Evolutionary conservation across 2,797 vertebrate species (phyloP).

Genomic region (Molossus molossus): DNA sequence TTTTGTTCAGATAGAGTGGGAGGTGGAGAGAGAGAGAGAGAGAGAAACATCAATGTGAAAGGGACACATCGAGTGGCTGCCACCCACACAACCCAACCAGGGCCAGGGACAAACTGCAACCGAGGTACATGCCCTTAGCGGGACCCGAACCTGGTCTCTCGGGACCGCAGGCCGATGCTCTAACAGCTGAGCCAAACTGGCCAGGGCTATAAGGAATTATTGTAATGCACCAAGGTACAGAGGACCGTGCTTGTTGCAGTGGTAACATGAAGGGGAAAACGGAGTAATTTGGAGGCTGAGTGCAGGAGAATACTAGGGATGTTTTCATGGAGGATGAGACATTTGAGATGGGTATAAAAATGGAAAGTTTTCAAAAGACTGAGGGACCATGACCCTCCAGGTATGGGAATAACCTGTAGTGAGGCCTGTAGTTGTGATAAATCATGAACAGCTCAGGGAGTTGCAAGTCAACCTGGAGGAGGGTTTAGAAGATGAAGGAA

Average conservation of each 20-base stretch:
- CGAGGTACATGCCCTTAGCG: too few relatives aligned
- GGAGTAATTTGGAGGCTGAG: background rate
- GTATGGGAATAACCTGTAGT: background rate
- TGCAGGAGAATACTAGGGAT: background rate
- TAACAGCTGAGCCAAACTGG: too few relatives aligned
- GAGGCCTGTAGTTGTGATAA: background rate
- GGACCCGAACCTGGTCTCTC: too few relatives aligned
- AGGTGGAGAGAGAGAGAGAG: too few relatives aligned
- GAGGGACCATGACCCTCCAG: background rate
- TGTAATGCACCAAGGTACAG: background rate
- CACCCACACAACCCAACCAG: too few relatives aligned
- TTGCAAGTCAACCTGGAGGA: background rate
- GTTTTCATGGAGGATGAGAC: background rate
- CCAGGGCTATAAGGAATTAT: background rate
- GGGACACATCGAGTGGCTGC: too few relatives aligned
- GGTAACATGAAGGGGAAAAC: background rate
- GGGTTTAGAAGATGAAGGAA: background rate
- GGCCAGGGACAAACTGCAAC: too few relatives aligned
- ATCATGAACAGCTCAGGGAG: background rate
- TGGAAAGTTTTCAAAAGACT: background rate
- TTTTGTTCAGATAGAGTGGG: too few relatives aligned
- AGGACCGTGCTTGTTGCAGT: background rate
- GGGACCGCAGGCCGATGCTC: too few relatives aligned
- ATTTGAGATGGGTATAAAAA: conserved; percentile 61
- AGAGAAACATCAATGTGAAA: too few relatives aligned